Conservation (phyloP, 2,888 invertebrate species). For the Buathra laborator region DNA sequence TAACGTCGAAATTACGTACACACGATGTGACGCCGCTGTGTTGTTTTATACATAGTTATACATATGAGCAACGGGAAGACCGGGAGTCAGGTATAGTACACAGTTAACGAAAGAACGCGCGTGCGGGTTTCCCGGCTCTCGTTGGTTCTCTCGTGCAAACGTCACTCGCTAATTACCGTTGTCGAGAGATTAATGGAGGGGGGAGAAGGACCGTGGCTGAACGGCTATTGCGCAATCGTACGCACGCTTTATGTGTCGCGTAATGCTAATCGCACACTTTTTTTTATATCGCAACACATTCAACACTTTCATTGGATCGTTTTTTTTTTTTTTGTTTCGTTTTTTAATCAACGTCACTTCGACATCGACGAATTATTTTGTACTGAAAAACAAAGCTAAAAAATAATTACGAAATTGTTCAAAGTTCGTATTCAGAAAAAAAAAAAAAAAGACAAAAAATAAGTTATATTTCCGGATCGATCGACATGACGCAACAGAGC, state of each 20-base stretch:
- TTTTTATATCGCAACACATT: not conserved
- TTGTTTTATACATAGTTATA: not conserved
- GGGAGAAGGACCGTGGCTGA: conserved; percentile 43
- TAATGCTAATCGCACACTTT: not conserved
- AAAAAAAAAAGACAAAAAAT: not conserved
- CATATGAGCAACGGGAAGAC: conserved; percentile 9
- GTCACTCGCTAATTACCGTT: conserved; percentile 62
- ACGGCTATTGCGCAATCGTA: conserved; percentile 59
- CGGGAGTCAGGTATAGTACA: not conserved
- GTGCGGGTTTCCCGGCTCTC: conserved; percentile 21
- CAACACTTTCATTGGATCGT: too few species aligned
- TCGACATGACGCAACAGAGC: conserved; percentile 15
- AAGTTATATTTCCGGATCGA: not conserved
- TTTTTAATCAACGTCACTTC: not conserved
- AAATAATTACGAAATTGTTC: too few species aligned
- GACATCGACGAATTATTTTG: not conserved
- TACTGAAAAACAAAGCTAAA: too few species aligned
- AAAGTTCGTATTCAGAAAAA: not conserved
- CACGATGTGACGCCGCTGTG: not conserved
- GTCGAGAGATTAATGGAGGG: conserved; percentile 57
- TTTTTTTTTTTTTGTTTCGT: not conserved
- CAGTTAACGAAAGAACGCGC: conserved; percentile 60
- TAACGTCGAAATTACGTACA: conserved; percentile 36
- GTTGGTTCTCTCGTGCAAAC: conserved; percentile 27
- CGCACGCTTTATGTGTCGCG: conserved; percentile 42